Evolutionary conservation across 2,888 invertebrate genomes (phyloP).

Genomic region (Ochropleura plecta): DNA sequence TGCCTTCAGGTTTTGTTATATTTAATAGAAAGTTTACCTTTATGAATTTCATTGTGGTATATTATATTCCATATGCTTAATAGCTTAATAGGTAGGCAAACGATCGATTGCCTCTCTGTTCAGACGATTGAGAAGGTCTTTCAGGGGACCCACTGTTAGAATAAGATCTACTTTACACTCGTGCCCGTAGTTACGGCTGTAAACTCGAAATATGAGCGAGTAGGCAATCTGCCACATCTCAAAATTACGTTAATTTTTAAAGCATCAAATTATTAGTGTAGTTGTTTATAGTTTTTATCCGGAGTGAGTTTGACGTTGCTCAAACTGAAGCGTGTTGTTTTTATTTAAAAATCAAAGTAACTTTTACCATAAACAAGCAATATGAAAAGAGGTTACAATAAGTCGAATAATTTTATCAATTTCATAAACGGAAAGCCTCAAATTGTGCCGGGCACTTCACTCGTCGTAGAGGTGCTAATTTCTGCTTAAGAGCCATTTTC

Average conservation of each 20-base stretch:
- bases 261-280: constrained; percentile 56
- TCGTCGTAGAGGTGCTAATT: neutral
- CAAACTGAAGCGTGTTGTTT: constrained; percentile 51
- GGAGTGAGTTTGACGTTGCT: constrained; percentile 61
- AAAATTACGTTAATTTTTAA: constrained; percentile 58
- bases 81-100: constrained; percentile 53
- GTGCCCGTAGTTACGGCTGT: constrained; percentile 80
- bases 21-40: constrained; percentile 52
- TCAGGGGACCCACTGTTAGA: constrained; percentile 81
- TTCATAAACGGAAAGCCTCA: neutral
- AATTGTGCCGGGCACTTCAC: neutral
- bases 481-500: neutral
- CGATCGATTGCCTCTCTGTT: constrained; percentile 69
- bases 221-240: constrained; percentile 89
- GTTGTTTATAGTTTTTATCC: constrained; percentile 42
- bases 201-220: constrained; percentile 83
- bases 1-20: constrained; percentile 41
- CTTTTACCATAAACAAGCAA: neutral
- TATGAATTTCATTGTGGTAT: constrained; percentile 62
- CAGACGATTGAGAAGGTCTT: constrained; percentile 77
- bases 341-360: constrained; percentile 4
- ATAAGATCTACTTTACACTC: constrained; percentile 86
- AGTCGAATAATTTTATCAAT: constrained; percentile 4
- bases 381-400: constrained; percentile 29
- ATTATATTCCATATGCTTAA: constrained; percentile 26